phyloP scores from a whole-genome alignment of 2,113 vertebrate species.

The Lophotis ruficrista region DNA sequence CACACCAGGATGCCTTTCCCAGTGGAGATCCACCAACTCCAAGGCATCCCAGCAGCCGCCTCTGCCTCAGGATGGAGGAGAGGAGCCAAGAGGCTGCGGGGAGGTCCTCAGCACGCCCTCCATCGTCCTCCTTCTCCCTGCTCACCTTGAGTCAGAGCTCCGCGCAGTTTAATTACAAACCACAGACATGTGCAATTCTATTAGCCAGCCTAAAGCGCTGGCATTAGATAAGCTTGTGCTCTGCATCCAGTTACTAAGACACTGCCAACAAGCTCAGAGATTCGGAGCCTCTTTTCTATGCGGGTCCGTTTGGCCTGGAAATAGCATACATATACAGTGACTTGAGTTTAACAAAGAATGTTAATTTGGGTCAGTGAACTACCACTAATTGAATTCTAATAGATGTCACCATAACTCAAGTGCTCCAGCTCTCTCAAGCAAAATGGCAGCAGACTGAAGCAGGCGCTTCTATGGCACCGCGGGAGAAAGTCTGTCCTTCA shows the following conservation, averaged over 20 bases:
- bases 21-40: not conserved
- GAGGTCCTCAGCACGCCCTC: not conserved
- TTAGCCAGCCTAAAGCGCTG: conserved; percentile 27
- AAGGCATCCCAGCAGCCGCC: rapidly evolving
- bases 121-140: not conserved
- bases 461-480: not conserved
- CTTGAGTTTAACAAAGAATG: conserved; percentile 63
- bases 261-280: conserved; percentile 37
- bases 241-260: conserved; percentile 39
- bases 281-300: conserved; percentile 24
- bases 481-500: conserved; percentile 28
- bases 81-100: not conserved
- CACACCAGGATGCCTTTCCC: not conserved
- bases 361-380: conserved; percentile 67
- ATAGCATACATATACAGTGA: conserved; percentile 49
- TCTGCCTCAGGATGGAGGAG: not conserved
- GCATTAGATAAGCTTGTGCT: conserved; percentile 53
- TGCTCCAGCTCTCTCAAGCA: conserved; percentile 51
- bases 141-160: conserved; percentile 2
- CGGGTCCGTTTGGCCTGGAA: conserved; percentile 62
- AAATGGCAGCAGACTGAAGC: conserved; percentile 52
- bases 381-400: conserved; percentile 70
- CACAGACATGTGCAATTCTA: conserved; percentile 44
- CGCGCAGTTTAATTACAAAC: conserved; percentile 49
- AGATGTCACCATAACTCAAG: conserved; percentile 56